Evolutionary conservation across 2,888 invertebrate species (phyloP).

Genomic region (Hypselothyrea guttata): DNA sequence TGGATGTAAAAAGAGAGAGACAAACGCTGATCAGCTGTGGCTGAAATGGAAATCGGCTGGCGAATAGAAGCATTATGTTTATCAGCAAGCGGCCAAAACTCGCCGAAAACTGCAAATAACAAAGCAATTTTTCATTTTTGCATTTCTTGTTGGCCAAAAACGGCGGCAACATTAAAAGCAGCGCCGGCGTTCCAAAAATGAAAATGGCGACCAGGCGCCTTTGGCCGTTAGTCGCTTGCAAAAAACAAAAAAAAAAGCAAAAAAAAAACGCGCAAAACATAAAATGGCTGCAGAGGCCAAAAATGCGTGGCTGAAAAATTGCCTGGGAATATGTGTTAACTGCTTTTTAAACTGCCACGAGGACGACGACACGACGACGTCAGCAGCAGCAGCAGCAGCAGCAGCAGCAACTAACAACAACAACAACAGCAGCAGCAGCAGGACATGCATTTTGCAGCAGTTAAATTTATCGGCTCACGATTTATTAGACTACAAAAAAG

Average conservation of each 20-base stretch:
- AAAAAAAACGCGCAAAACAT: slow-evolving; percentile 24
- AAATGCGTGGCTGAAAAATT: slow-evolving; percentile 80
- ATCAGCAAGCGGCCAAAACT: slow-evolving; percentile 29
- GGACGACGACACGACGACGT: slow-evolving; percentile 71
- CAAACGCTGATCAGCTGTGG: slow-evolving; percentile 53
- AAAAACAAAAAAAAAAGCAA: slow-evolving; percentile 14
- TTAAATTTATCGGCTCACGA: slow-evolving; percentile 64
- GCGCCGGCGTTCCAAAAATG: slow-evolving; percentile 51
- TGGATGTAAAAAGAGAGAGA: neutral
- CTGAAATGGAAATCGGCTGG: slow-evolving; percentile 58
- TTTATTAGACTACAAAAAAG: slow-evolving; percentile 55
- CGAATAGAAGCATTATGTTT: slow-evolving; percentile 32
- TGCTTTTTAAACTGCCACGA: slow-evolving; percentile 81
- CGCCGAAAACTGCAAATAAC: slow-evolving; percentile 61
- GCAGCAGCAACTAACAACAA: slow-evolving; percentile 25
- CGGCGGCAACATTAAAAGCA: slow-evolving; percentile 68
- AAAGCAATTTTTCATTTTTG: slow-evolving; percentile 77
- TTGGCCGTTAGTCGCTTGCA: slow-evolving; percentile 43
- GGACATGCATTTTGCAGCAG: slow-evolving; percentile 68
- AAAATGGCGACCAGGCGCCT: slow-evolving; percentile 60
- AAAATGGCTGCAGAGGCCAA: slow-evolving; percentile 58
- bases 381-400: slow-evolving; percentile 25
- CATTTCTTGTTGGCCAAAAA: slow-evolving; percentile 60
- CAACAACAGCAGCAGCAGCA: slow-evolving; percentile 32
- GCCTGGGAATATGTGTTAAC: slow-evolving; percentile 81